Base-by-base conservation (phyloP, 2,888 invertebrate species). In the Laspeyria flexula region DNA sequence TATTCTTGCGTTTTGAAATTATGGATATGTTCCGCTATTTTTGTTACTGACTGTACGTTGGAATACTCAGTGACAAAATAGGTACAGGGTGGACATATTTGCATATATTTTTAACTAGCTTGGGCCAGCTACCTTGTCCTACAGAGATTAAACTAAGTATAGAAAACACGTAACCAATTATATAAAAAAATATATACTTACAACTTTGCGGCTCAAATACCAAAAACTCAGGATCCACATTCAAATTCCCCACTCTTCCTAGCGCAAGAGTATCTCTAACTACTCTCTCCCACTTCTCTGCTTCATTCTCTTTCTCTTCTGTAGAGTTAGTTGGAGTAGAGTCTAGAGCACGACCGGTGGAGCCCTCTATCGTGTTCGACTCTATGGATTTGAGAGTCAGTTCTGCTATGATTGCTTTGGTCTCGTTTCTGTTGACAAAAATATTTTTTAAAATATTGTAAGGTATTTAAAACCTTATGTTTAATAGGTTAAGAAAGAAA, bases 171-270 rank as follows among this genome's bases (percentile, higher is more conserved):
- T 31, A 1, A 11, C 7, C 6, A 11, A 1, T 21, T 3, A 11
- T 15, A 15, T 5, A 11, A 13, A 6, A 7, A 23, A 12, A 11
- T 9, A 18, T 21, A n/a, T 18, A 93, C 95, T 94, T 83, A 97
- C 97, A 91, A 77, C 94, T 94, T 56, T 94, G 93, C 1, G 96
- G 94, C 72, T 95, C 94, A 69, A 97, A 95, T 43, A 95, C 94
- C 52, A 97, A 86, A 79, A 95, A 97, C 53, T 95, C 94, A 0
- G 97, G 97, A 83, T 98, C 97, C 0, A 98, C 95, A 16, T 94
- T 95, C 0, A 98, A 84, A 23, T 96, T 95, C 0, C 97, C 98
- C 5, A 97, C 95, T 71, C 93, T 93, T 3, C 97, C 97, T 0
- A 90, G 93, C 1, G 94, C 92, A 0, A 98, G 92, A 7, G 96